Percentiles rank a stretch among this genome's conserved stretches.
Evolutionary conservation across 2,113 vertebrate genomes (phyloP).

Genomic region (Edolisoma coerulescens): DNA sequence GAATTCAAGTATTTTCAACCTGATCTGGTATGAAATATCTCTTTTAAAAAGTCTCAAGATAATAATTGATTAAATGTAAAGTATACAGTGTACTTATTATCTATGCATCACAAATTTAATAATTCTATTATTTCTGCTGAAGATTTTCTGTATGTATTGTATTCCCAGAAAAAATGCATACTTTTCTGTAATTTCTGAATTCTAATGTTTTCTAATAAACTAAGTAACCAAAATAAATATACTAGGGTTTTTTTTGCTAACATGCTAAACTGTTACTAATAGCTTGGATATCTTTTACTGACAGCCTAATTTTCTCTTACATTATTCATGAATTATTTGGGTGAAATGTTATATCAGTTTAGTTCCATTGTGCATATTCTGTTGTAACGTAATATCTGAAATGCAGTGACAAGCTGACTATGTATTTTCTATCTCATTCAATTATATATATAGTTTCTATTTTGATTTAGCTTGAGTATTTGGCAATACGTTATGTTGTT

Average conservation of each 20-base stretch:
- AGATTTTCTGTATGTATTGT: not conserved
- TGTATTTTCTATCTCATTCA: not conserved
- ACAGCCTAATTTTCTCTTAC: not conserved
- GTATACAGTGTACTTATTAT: not conserved
- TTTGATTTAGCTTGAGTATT: not conserved
- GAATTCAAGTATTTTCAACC: not conserved
- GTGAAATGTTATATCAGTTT: not conserved
- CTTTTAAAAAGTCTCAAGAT: not conserved
- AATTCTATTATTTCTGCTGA: not conserved
- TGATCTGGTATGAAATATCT: not conserved
- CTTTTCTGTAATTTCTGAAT: not conserved
- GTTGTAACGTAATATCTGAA: not conserved
- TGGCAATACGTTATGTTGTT: not conserved
- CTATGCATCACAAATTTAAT: not conserved
- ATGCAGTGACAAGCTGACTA: not conserved
- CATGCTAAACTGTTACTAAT: not conserved
- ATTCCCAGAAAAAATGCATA: fast-evolving
- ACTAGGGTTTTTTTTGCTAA: not conserved
- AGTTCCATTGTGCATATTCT: not conserved
- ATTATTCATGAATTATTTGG: not conserved
- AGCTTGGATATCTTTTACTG: not conserved
- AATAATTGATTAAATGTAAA: not conserved
- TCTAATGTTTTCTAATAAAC: not conserved
- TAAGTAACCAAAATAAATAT: not conserved
- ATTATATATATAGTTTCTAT: not conserved